Evolutionary conservation across 2,888 invertebrate genomes (phyloP), one percentile per base, ranked within the genome.

Genomic region (Arctia plantaginis): DNA sequence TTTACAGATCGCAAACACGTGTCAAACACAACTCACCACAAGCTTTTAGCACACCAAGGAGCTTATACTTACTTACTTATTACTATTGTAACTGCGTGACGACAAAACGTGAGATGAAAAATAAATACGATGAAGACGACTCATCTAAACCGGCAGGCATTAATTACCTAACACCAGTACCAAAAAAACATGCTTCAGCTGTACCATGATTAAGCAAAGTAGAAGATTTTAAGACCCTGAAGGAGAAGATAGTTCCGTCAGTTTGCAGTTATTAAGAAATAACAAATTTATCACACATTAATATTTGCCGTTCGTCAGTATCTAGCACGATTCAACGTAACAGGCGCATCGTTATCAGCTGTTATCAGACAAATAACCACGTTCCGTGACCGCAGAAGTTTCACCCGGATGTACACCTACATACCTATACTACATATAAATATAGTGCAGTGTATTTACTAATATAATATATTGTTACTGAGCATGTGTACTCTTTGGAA

Each of bases 351-450:
- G 70, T 77, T 82, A 82, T 82, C 82, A 83, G 79, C 39, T 67
- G 77, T 82, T 82, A 82, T 82, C 82, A 80, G 76, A 71, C 66
- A 74, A 74, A 74, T 69, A 77, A 74, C 62, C 78, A 75, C 73
- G 77, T 78, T 77, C 73, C 73, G 75, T 79, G 77, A 73, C 73
- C 80, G 65, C 77, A 82, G 30, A 30, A 47, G 33, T 66, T 71
- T 69, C 74, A 51, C 70, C 80, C 82, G 80, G 80, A 81, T 76
- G 74, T 75, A 70, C 55, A 62, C 20, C 44, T 47, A 72, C 44
- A 33, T 35, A 68, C n/a, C 55, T 41, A 44, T 35, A 30, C 10
- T 47, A 27, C 44, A 27, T 8, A 18, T 35, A 69, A 23, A 39
- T 59, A 59, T 41, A n/a, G 39, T 39, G 1, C 12, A 13, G 13